Base-by-base conservation (phyloP, 1,140 invertebrate species). In the Platyscapa corneri region DNA sequence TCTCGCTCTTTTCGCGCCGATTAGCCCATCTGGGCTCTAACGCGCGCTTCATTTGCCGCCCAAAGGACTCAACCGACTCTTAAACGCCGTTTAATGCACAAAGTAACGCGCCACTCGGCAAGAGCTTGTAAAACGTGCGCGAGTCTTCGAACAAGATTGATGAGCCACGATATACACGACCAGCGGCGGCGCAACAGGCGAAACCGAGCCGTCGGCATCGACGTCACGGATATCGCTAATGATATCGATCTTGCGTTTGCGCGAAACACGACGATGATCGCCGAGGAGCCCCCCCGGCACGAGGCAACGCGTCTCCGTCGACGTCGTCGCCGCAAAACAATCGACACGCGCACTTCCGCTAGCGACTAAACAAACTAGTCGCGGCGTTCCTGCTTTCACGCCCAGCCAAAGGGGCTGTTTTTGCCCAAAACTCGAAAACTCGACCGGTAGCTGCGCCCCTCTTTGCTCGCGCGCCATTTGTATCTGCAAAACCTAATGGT, bases 231-330 rank as follows among this genome's bases (percentile, higher is more conserved):
- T 74, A 56, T 74, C 49, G 32, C 67, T 74, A 74, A 82, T 82
- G 49, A 82, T 82, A 82, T 82, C 56, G 80, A 72, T 82, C 42
- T 82, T 82, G 80, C 32, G 67, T 82, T 72, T 82, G 53, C n/a
- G 65, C 39, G 67, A 53, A 18, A 14, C 18, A 18, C 42, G 42
- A 5, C 42, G 49, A 53, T 7, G 49, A 53, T n/a, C n/a, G n/a
- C 49, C 10, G 18, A 53, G 49, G 42, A 46, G 5, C 42, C n/a
- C n/a, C n/a, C n/a, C n/a, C n/a, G n/a, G n/a, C n/a, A n/a, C n/a
- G n/a, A n/a, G n/a, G n/a, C n/a, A n/a, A n/a, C n/a, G n/a, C n/a
- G n/a, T n/a, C n/a, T n/a, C n/a, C n/a, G n/a, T n/a, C n/a, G n/a
- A n/a, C n/a, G n/a, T n/a, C n/a, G n/a, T n/a, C n/a, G n/a, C n/a